Evolutionary conservation across 2,113 vertebrate species (phyloP).

Genomic region (Lathamus discolor): DNA sequence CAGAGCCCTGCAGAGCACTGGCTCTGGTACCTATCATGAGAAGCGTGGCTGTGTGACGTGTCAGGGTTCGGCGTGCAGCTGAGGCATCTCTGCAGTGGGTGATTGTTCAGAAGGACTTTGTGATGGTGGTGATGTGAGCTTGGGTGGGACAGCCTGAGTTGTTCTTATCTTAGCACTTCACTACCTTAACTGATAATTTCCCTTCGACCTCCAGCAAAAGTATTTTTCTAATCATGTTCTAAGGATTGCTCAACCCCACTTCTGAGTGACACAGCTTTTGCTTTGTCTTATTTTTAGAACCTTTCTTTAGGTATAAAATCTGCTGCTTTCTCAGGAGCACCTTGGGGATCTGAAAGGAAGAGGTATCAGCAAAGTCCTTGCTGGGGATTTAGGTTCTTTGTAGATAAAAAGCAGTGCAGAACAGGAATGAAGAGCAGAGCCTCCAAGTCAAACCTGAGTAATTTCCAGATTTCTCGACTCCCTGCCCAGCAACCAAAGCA

Average conservation of each 20-base stretch:
- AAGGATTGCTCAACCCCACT: neutral
- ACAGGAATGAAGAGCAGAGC: neutral
- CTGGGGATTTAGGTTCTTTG: neutral
- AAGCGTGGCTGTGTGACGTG: neutral
- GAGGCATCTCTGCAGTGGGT: neutral
- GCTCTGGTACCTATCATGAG: neutral
- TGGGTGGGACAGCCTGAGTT: neutral
- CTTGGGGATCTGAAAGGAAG: neutral
- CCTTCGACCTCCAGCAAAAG: neutral
- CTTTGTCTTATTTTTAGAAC: neutral
- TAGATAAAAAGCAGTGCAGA: neutral
- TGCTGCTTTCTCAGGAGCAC: neutral
- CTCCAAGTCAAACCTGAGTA: neutral
- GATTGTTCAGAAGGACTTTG: neutral
- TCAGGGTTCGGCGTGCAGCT: neutral
- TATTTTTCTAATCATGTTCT: neutral
- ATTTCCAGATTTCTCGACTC: neutral
- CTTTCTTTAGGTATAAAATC: neutral
- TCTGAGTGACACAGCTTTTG: neutral
- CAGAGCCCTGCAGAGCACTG: neutral
- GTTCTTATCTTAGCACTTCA: neutral
- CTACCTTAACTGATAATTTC: conserved; percentile 6
- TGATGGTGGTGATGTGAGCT: neutral
- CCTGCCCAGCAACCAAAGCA: neutral
- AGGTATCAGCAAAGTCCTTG: neutral